phyloP scores from a whole-genome alignment of 2,113 vertebrate genomes.

The Cyanoliseus patagonus region DNA sequence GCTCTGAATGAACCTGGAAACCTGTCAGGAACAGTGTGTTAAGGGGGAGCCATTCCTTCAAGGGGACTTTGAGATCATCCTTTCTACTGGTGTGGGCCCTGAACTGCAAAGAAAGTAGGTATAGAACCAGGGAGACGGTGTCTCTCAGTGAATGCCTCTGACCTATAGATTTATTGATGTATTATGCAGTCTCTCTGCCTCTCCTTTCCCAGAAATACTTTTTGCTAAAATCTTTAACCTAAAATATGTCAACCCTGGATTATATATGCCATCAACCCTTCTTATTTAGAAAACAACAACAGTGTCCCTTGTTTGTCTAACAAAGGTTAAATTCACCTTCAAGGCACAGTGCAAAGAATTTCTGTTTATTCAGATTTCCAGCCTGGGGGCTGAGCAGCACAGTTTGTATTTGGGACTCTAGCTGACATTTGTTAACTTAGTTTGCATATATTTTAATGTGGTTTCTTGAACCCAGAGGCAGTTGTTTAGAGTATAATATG shows the following conservation, averaged over 20 bases:
- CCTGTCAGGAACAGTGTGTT: not conserved
- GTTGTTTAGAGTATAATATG: not conserved
- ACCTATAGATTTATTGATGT: not conserved
- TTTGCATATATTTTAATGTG: conserved; percentile 18
- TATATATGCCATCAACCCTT: not conserved
- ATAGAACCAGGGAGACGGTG: not conserved
- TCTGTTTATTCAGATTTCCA: conserved; percentile 39
- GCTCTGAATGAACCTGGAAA: not conserved
- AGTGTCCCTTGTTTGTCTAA: not conserved
- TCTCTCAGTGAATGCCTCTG: not conserved
- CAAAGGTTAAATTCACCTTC: conserved; percentile 41
- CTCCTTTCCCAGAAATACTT: not conserved
- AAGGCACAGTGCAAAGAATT: conserved; percentile 9
- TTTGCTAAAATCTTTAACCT: not conserved
- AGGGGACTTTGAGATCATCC: not conserved
- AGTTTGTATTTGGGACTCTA: not conserved
- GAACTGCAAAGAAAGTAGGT: not conserved
- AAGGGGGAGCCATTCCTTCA: not conserved
- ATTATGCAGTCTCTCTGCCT: not conserved
- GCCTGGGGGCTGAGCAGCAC: not conserved
- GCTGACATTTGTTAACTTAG: conserved; percentile 25
- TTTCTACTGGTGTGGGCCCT: not conserved
- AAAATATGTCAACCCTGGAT: not conserved
- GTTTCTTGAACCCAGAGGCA: not conserved
- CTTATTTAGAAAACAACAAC: not conserved